Evolutionary conservation across 2,113 vertebrate genomes (phyloP), one percentile per base, ranked within the genome.

Genomic region (Saimiri boliviensis): DNA sequence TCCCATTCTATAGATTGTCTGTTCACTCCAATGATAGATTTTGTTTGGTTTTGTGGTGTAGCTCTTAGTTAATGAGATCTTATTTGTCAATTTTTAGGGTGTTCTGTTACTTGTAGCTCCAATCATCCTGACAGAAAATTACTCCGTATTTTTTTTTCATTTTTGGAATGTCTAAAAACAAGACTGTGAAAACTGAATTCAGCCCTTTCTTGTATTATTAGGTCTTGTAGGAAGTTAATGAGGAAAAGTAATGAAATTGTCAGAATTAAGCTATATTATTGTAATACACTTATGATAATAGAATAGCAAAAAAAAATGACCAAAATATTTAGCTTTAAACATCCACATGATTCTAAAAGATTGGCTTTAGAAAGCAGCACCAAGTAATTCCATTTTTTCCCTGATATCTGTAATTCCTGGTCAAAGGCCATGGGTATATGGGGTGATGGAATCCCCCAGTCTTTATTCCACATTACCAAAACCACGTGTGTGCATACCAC

Each of bases 261-360:
- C 20, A 79, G 27, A 96, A 86, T 85, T 94, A 89, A 83, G 16
- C 68, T 86, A 81, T 86, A 91, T 90, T 95, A 93, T 14, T 54
- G 93, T 92, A 94, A 47, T 11, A 47, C 45, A 47, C 45, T 47
- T 47, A 47, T 47, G 45, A 47, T 47, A 47, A 47, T 47, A 47
- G 9, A 47, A 11, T 47, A 47, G 47, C 47, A 71, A 92, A 79
- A 92, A 79, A 23, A 70, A 79, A n/a, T 82, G 49, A 83, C 17
- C 30, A 89, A 95, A 95, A 86, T 86, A 93, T 76, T 96, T 56
- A 49, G 58, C 74, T 95, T 93, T 60, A 84, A 86, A 90, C 7
- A 21, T 77, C 17, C 3, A 68, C 54, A 89, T 14, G 40, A 79
- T 45, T 86, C 23, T 52, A 70, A 91, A 94, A 88, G 10, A 63